These are phyloP conservation scores for Orthonevra nobilis DNA, from an alignment of 2,888 invertebrate genomes.

Conservation along the genomic window DNA sequence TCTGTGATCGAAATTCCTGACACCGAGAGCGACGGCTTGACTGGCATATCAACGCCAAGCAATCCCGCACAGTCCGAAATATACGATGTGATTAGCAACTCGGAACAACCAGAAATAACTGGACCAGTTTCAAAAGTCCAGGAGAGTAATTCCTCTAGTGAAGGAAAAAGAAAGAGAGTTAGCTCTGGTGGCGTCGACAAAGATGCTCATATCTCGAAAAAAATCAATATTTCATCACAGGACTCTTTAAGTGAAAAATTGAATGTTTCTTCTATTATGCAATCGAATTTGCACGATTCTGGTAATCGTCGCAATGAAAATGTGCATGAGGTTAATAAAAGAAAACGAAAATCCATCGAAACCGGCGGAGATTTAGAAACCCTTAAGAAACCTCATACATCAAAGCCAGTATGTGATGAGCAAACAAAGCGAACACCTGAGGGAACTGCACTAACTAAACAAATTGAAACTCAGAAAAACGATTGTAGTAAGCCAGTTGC, in stretches of 20 bases:
- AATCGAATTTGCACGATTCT: too few species aligned
- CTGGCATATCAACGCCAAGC: not conserved
- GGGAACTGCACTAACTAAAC: too few species aligned
- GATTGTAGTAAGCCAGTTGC: not conserved
- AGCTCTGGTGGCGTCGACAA: not conserved
- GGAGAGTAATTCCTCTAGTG: not conserved
- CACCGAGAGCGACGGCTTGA: conserved; percentile 71
- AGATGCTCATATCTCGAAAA: not conserved
- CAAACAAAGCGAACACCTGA: too few species aligned
- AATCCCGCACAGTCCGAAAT: conserved; percentile 21
- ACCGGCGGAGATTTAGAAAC: too few species aligned
- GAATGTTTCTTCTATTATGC: conserved; percentile 11
- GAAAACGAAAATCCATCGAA: too few species aligned
- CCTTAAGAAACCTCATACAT: conserved; percentile 12
- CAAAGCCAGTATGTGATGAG: too few species aligned
- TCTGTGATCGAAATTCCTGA: conserved; percentile 72
- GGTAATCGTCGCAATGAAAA: too few species aligned
- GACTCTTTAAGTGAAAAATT: conserved; percentile 34
- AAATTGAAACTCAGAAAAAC: too few species aligned
- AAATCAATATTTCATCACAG: not conserved
- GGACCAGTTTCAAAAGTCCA: not conserved
- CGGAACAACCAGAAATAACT: not conserved
- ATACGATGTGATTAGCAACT: conserved; percentile 12
- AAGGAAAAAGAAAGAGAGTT: not conserved
- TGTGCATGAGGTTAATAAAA: too few species aligned